Conservation (phyloP, 2,113 vertebrate species). For the Aleadryas rufinucha region DNA sequence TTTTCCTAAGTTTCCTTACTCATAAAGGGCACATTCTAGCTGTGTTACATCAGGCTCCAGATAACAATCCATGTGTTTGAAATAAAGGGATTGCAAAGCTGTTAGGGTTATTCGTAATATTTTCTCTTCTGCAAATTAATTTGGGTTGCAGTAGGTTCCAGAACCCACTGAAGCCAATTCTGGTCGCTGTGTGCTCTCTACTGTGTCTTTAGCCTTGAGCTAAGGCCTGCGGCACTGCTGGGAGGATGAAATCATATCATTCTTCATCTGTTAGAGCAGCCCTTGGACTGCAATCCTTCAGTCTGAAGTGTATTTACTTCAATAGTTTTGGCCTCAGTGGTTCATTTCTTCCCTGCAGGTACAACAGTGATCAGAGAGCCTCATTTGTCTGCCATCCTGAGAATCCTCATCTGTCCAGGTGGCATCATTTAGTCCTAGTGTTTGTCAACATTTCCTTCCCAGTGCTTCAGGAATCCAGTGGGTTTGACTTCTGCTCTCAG, state of each 20-base stretch:
- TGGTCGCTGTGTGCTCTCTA: neutral
- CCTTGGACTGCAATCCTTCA: neutral
- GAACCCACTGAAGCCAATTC: neutral
- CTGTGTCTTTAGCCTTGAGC: neutral
- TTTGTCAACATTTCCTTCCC: neutral
- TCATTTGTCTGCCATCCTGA: neutral
- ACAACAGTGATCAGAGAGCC: neutral
- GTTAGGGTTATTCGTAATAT: neutral
- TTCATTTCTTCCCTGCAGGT: neutral
- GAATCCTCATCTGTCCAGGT: neutral
- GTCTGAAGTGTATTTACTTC: neutral
- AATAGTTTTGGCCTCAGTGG: neutral
- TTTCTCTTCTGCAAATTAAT: neutral
- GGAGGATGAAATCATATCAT: constrained; percentile 12
- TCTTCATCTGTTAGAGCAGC: constrained; percentile 8
- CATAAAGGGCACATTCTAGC: neutral
- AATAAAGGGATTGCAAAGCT: neutral
- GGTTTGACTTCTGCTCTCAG: neutral
- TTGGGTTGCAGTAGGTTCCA: neutral
- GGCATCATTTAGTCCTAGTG: neutral
- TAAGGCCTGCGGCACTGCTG: neutral
- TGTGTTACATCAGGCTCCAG: neutral
- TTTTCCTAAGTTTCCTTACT: neutral
- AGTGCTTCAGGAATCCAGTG: neutral
- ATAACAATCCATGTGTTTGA: neutral